A percentile compares a stretch with the other conserved stretches of the same genome.
Evolutionary conservation across 2,113 vertebrate genomes (phyloP).

Genomic region (Saimiri boliviensis): DNA sequence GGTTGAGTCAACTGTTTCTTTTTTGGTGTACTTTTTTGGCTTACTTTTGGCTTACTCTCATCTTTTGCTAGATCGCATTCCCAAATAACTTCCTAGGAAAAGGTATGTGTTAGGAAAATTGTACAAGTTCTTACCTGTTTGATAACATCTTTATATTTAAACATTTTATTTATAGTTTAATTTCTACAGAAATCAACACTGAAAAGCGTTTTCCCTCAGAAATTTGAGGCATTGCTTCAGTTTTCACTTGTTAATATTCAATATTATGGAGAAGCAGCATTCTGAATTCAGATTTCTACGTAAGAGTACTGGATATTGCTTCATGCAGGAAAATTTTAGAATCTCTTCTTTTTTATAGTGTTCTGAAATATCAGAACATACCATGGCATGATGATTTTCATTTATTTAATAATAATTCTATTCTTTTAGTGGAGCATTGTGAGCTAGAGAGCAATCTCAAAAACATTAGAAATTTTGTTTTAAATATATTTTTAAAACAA

Average conservation of each 20-base stretch:
- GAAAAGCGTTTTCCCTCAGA: not conserved
- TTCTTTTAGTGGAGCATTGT: not conserved
- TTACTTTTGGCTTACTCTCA: not conserved
- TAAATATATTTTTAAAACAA: not conserved
- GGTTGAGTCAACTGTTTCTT: not conserved
- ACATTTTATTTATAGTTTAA: slow-evolving; percentile 38
- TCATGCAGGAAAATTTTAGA: not conserved
- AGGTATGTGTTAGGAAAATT: not conserved
- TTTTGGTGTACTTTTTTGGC: not conserved
- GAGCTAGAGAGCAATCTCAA: not conserved
- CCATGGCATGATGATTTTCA: not conserved
- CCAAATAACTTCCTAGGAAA: not conserved
- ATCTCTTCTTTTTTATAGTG: not conserved
- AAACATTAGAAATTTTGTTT: not conserved
- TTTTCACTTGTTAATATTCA: not conserved
- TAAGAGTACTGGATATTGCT: not conserved
- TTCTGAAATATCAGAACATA: not conserved
- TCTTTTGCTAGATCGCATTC: not conserved
- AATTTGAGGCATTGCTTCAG: not conserved
- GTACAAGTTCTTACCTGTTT: not conserved
- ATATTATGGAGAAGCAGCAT: not conserved
- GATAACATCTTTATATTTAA: not conserved
- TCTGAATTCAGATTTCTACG: not conserved
- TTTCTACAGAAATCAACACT: not conserved
- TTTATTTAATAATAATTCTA: not conserved